Base-by-base conservation (phyloP, 1,140 invertebrate species). In the Dolichoris vasculosae region DNA sequence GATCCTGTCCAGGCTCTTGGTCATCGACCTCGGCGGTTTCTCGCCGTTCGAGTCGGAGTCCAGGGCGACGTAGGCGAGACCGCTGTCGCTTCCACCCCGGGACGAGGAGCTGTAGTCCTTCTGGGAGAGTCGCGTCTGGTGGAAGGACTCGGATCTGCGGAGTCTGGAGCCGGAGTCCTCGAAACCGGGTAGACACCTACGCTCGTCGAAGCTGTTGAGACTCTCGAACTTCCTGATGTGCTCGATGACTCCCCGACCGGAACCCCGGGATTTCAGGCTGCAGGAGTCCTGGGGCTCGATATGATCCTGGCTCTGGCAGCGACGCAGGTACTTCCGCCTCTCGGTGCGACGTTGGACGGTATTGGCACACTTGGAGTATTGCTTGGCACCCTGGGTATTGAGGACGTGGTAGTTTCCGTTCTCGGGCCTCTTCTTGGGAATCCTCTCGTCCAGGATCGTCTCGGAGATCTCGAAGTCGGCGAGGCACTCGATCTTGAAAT, bases 1-100 rank as follows among this genome's bases (percentile, higher is more conserved):
- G 9, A 97, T 95, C 77, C 96, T 94, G 85, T 97, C 96, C 48
- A 97, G 91, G 83, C 96, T 97, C 92, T 97, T 97, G 2, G 96
- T 96, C 76, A 96, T 93, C 89, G 78, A 32, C 87, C 75, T 88
- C 51, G 43, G 84, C 69, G 32, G 79, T 38, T 30, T 83, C 85
- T 6, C 23, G 85, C 87, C 11, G 88, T 73, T 0, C 88, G 89
- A 20, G 91, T 89, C 43, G 76, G 91, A 90, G 71, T 89, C 92
- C 35, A 91, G 90, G 0, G 91, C 92, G 15, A 90, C 40, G 69
- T 83, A 83, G 30, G 30, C 17, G 38, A 83, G 51, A 20, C 90
- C 91, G 38, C 90, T 92, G 86, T 92, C 92, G 83, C 93, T 93
- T 0, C 82, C 82, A 7, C 82, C 82, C 0, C 73, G 82, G 0